Conservation (phyloP, 1,140 invertebrate genomes). For the Calliphora vicina region DNA sequence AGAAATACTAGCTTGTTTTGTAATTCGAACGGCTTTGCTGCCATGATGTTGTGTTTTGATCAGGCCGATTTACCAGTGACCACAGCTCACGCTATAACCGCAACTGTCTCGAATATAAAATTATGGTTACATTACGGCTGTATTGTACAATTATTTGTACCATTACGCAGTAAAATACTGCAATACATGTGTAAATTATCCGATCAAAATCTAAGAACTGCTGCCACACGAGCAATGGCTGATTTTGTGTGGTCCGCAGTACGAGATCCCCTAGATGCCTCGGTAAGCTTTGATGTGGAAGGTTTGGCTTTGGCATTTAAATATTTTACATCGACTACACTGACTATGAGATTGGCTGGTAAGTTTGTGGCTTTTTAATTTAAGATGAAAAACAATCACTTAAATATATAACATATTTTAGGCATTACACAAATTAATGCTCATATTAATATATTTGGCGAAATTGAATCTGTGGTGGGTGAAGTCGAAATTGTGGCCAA, state of each 20-base stretch:
- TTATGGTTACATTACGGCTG: slow-evolving; percentile 93
- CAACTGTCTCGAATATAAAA: slow-evolving; percentile 90
- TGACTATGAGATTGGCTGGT: slow-evolving; percentile 89
- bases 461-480: slow-evolving; percentile 82
- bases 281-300: slow-evolving; percentile 86
- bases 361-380: slow-evolving; percentile 14
- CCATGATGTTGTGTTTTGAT: slow-evolving; percentile 86
- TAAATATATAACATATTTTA: slow-evolving; percentile 21
- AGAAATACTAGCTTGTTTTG: slow-evolving; percentile 92
- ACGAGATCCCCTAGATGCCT: slow-evolving; percentile 88
- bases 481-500: slow-evolving; percentile 84
- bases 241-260: slow-evolving; percentile 95
- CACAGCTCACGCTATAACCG: slow-evolving; percentile 89
- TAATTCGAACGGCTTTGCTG: slow-evolving; percentile 85
- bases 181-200: slow-evolving; percentile 92
- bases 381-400: slow-evolving; percentile 4
- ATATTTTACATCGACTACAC: slow-evolving; percentile 90
- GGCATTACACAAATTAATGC: slow-evolving; percentile 94
- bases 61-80: slow-evolving; percentile 82
- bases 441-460: slow-evolving; percentile 89
- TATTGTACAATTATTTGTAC: slow-evolving; percentile 86
- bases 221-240: slow-evolving; percentile 89
- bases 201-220: slow-evolving; percentile 87
- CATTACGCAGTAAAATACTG: slow-evolving; percentile 83
- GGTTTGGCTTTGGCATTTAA: slow-evolving; percentile 92